Evolutionary conservation across 2,113 vertebrate genomes (phyloP), one percentile per base, ranked within the genome.

Genomic region (Bubo scandiacus): DNA sequence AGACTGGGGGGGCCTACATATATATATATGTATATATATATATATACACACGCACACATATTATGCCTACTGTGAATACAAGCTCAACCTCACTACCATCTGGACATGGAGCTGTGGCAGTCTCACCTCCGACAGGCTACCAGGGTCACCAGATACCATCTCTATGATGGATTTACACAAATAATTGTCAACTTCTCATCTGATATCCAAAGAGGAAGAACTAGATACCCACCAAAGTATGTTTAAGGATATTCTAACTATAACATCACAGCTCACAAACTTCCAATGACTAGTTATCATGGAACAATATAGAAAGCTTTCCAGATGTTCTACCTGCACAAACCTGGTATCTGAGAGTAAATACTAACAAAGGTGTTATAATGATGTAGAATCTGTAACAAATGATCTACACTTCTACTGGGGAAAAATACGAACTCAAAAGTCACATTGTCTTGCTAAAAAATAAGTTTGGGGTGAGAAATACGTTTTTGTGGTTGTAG

Each of bases 1-100:
- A 49, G 6, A 10, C 8, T 7, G 18, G 0, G 1, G 2, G 6
- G 5, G 5, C 15, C 32, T 8, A 30, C 1, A 47, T 34, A 51
- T 38, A 42, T 13, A 4, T 6, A 20, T 10, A 52, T 10, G 16
- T 30, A 17, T 30, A 36, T 30, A 22, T 1, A 26, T 43, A 32
- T 40, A 36, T 40, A 25, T 14, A 7, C 4, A 51, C 13, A 43
- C 12, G 18, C 1, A 10, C 3, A 10, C 2, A 5, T 14, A 18
- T 14, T 6, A 0, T 20, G 12, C 59, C 62, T 70, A 11, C 10
- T 18, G 21, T 27, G 21, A 89, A 71, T 10, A 67, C 10, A 7
- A 2, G 12, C 5, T 49, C 43, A 85, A 5, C 16, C 47, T 26
- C 0, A 1, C 40, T 22, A 21, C 14, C 18, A 40, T 40, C 10